Evolutionary conservation across 1,140 invertebrate species (phyloP), one percentile per base, ranked within the genome.

Genomic region (Aradophagus sp.): DNA sequence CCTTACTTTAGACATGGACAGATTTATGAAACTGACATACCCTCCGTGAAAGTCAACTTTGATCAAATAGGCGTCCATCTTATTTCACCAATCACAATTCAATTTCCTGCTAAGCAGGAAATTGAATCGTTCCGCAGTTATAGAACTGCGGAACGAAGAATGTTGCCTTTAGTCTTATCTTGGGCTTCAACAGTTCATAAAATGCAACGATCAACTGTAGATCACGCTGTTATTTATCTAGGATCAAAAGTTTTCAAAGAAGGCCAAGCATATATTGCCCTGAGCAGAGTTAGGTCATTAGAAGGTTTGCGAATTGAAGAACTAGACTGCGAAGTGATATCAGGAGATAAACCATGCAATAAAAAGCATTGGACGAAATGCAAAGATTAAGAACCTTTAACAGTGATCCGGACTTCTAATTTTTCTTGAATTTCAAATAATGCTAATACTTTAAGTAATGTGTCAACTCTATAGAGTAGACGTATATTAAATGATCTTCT

Each of bases 101-200:
- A 59, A 19, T 59, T 59, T 48, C 55, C 42, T 7, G 36, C 55
- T 6, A 59, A 48, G 32, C 15, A 12, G 0, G n/a, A n/a, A n/a
- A n/a, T n/a, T n/a, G n/a, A n/a, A n/a, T n/a, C n/a, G n/a, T n/a
- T n/a, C n/a, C n/a, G n/a, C 20, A 58, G 55, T 41, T 59, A 48
- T n/a, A 38, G 42, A 1, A 48, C 55, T 8, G 35, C 26, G 16
- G 55, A 48, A 32, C 8, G 44, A 20, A 12, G 44, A 41, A 59
- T 59, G 44, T 11, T 59, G 26, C 44, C 42, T 4, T 0, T 59
- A 1, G 15, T 39, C 4, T 26, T 59, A 19, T 59, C 55, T 0
- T 59, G 55, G 55, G 44, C 44, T 15, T 59, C 55, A 5, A 59
- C 55, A 1, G 44, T 59, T 14, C 55, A 59, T 45, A 48, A 48